Conservation (phyloP, 2,797 vertebrate genomes). For the Macropus fuliginosus region DNA sequence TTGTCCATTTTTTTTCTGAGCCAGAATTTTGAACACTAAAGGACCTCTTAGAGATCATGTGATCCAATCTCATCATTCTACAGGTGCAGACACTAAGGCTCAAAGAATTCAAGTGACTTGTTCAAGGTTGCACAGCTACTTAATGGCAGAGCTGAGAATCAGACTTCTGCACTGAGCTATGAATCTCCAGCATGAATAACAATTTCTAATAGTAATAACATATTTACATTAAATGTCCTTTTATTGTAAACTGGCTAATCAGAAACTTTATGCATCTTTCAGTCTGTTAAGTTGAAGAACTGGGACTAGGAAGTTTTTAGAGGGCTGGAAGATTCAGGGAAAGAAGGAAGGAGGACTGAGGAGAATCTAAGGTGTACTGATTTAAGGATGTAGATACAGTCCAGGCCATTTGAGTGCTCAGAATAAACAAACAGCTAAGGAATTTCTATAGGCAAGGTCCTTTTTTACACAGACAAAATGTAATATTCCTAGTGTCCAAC, state of each 20-base stretch:
- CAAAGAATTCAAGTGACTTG: neutral
- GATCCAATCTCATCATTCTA: neutral
- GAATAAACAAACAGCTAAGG: neutral
- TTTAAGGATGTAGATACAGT: slow-evolving; percentile 7
- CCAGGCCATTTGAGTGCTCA: slow-evolving; percentile 20
- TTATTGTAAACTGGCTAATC: slow-evolving; percentile 2
- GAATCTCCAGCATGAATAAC: neutral
- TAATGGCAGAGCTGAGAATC: neutral
- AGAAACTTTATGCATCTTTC: neutral
- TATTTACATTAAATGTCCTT: slow-evolving; percentile 1
- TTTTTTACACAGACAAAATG: neutral
- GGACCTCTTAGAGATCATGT: neutral
- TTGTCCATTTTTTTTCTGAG: neutral
- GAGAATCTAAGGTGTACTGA: slow-evolving; percentile 1
- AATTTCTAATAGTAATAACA: neutral
- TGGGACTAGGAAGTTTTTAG: slow-evolving; percentile 24
- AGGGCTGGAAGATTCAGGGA: neutral
- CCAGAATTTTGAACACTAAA: neutral
- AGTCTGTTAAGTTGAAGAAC: neutral
- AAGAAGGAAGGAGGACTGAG: neutral
- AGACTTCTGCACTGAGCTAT: neutral
- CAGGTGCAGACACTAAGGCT: neutral
- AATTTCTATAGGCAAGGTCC: neutral
- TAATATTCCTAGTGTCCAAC: neutral
- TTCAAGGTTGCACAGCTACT: neutral